Evolutionary conservation across 2,888 invertebrate species (phyloP), one percentile per base, ranked within the genome.

Genomic region (Eurytoma adleriae): DNA sequence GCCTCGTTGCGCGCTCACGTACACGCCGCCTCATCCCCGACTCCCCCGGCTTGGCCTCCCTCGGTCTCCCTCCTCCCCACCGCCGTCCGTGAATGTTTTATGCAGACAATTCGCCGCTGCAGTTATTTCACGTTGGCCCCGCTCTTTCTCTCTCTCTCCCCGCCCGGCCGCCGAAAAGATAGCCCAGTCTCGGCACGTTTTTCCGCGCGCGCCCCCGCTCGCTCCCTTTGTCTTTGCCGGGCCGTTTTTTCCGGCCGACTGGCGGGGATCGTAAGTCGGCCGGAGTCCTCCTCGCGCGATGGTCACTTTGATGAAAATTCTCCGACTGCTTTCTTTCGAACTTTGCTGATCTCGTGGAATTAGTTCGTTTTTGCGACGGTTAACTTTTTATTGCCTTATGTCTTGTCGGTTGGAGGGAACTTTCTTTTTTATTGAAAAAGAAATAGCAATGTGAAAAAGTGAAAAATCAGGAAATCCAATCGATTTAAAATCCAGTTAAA

Each of bases 81-180:
- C 40, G 40, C 10, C 40, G 40, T 40, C 40, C 84, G 52, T 89
- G 90, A 89, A 90, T 89, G 88, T 89, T 90, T 89, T 88, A 89
- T 88, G 85, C 86, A 86, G 88, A 89, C 89, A 89, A 89, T 89
- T 89, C 89, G 86, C 87, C 84, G 85, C 85, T 88, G 89, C 88
- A 88, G 89, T 89, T 89, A 89, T 88, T 89, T 89, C 86, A 86
- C 86, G 86, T 85, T 84, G 83, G 84, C 66, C 16, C 40, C 40
- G 4, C 7, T 10, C 10, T 10, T 1, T 10, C 40, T 3, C 7
- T 7, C n/a, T n/a, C 30, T 30, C 30, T 7, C 40, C 16, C 3
- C 57, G 20, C 66, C 27, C 72, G 20, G 14, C 40, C 48, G 50
- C 7, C 84, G 83, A 87, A 86, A 85, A 85, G 85, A 87, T 88